phyloP scores from a whole-genome alignment of 2,888 invertebrate genomes.

The Macropis europaea region DNA sequence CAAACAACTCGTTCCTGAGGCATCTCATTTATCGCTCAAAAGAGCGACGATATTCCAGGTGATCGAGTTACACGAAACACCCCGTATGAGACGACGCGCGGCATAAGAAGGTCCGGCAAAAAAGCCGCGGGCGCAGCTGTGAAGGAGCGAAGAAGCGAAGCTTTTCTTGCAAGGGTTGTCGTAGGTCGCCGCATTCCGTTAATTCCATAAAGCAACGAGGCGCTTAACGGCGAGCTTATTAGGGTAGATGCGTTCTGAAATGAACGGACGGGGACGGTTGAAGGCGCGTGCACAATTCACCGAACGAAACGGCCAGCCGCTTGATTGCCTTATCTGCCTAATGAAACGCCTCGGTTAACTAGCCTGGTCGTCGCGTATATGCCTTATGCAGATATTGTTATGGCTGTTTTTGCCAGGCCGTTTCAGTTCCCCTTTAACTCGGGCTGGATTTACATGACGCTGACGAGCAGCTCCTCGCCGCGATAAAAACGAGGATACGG shows the following conservation, averaged over 20 bases:
- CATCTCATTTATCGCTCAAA: too few species aligned
- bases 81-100: too few species aligned
- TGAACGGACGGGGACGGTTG: conserved; percentile 27
- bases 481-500: conserved; percentile 42
- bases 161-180: not conserved
- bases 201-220: conserved; percentile 46
- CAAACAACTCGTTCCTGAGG: too few species aligned
- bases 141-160: not conserved
- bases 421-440: conserved; percentile 63
- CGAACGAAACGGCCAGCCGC: conserved; percentile 60
- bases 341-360: conserved; percentile 78
- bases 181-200: conserved; percentile 33
- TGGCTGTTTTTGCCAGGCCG: conserved; percentile 71
- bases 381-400: conserved; percentile 74
- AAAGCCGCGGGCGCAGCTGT: too few species aligned
- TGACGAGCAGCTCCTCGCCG: conserved; percentile 28
- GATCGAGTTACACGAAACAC: too few species aligned
- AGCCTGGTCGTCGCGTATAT: conserved; percentile 59
- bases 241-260: conserved; percentile 40
- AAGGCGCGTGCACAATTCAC: conserved; percentile 49
- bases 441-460: conserved; percentile 68
- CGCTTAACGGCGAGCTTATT: conserved; percentile 49
- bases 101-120: too few species aligned
- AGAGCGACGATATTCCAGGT: too few species aligned
- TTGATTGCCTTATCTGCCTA: conserved; percentile 78